Evolutionary conservation across 1,140 invertebrate species (phyloP).

Genomic region (Chironomus striatipennis): DNA sequence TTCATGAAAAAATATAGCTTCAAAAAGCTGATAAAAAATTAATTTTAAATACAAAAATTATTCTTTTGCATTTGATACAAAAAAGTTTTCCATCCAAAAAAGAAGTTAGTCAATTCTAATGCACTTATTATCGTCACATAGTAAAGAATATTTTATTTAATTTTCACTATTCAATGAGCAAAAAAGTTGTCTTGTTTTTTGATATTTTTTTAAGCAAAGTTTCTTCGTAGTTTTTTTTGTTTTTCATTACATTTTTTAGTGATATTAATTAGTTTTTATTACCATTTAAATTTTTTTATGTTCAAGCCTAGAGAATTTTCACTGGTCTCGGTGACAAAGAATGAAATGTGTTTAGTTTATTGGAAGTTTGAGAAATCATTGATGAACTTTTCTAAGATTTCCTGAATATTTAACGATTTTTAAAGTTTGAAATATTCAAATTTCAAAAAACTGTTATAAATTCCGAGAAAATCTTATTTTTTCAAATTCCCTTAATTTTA

Average conservation of each 20-base stretch:
- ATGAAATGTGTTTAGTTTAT: too few species aligned
- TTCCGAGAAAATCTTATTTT: too few species aligned
- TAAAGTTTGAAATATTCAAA: too few species aligned
- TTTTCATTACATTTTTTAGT: too few species aligned
- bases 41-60: neutral
- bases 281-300: neutral
- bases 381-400: too few species aligned
- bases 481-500: too few species aligned
- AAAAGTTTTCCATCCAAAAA: neutral
- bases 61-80: neutral
- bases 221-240: too few species aligned
- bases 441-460: too few species aligned
- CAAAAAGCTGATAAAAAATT: conserved; percentile 3
- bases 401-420: too few species aligned
- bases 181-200: neutral
- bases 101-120: neutral
- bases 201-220: neutral
- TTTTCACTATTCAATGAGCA: neutral
- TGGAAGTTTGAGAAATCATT: too few species aligned
- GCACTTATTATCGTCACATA: neutral
- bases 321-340: too few species aligned
- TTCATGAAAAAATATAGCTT: neutral
- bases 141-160: neutral
- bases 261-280: neutral
- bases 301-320: neutral